Conservation (phyloP, 2,888 invertebrate species). For the Cylindroiulus punctatus region DNA sequence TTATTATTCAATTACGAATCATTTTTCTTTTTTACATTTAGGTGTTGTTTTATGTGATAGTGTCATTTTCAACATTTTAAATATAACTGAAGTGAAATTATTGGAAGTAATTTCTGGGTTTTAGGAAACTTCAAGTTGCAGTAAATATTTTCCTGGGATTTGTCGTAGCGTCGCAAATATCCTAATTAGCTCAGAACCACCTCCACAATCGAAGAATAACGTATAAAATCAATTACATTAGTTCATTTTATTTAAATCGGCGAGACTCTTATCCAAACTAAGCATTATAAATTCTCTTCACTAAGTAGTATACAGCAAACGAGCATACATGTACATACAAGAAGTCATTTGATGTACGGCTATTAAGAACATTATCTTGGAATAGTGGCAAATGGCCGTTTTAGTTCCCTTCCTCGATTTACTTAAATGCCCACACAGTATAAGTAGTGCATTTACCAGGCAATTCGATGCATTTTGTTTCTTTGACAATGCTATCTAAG, state of each 20-base stretch:
- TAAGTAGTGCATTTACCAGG: background rate
- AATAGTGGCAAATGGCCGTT: background rate
- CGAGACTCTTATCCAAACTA: conserved; percentile 10
- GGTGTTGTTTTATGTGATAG: too few species aligned
- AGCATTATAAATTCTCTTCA: background rate
- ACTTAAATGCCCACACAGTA: background rate
- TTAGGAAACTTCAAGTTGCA: too few species aligned
- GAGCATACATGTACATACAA: background rate
- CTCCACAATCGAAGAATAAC: background rate
- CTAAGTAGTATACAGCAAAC: conserved; percentile 21
- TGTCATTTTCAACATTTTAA: too few species aligned
- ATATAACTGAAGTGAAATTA: too few species aligned
- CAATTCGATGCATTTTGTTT: background rate
- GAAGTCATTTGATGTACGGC: background rate
- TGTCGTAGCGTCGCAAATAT: too few species aligned
- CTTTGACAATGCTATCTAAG: background rate
- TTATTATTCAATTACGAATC: too few species aligned
- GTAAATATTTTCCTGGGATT: too few species aligned
- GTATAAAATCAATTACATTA: background rate
- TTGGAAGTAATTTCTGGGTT: too few species aligned
- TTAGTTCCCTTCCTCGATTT: background rate
- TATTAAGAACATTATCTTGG: background rate
- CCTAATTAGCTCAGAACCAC: too few species aligned
- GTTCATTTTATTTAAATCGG: background rate
- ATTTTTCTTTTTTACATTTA: too few species aligned